These are phyloP conservation scores for Acleris emargana DNA, from an alignment of 2,888 invertebrate species.

Conservation along the genomic window DNA sequence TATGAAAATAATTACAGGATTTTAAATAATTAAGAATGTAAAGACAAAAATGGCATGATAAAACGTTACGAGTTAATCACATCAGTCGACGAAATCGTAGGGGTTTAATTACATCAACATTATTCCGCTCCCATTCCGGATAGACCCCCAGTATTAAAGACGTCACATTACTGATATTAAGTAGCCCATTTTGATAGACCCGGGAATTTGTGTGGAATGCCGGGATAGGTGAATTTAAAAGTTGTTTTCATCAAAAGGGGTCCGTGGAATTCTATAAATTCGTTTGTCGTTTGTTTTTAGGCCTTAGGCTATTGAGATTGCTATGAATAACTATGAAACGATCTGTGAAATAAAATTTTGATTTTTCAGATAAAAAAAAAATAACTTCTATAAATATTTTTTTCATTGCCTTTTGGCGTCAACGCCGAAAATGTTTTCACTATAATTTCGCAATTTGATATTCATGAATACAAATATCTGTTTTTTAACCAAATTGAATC, in stretches of 20 bases:
- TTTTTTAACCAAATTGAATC: background rate
- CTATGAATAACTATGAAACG: too few species aligned
- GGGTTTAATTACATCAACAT: conserved; percentile 82
- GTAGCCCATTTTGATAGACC: conserved; percentile 54
- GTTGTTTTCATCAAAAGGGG: conserved; percentile 21
- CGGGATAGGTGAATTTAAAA: conserved; percentile 28
- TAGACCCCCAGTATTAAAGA: conserved; percentile 64
- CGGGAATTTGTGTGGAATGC: conserved; percentile 11
- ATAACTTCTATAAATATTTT: too few species aligned
- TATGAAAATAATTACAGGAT: too few species aligned
- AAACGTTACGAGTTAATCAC: conserved; percentile 37
- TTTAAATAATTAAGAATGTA: too few species aligned
- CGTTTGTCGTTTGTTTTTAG: background rate
- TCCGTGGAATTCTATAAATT: conserved; percentile 13
- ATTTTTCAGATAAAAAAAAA: too few species aligned
- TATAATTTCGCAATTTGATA: conserved; percentile 5
- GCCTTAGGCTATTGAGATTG: background rate
- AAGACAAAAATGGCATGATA: too few species aligned
- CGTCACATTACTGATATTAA: conserved; percentile 73
- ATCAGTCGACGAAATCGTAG: conserved; percentile 72
- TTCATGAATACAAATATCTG: background rate
- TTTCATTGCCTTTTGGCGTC: too few species aligned
- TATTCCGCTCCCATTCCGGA: conserved; percentile 73
- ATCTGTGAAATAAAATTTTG: too few species aligned
- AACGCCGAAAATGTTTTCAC: background rate